These are phyloP conservation scores for Scatophagus argus DNA, from an alignment of 2,113 vertebrate species.

Conservation along the genomic window DNA sequence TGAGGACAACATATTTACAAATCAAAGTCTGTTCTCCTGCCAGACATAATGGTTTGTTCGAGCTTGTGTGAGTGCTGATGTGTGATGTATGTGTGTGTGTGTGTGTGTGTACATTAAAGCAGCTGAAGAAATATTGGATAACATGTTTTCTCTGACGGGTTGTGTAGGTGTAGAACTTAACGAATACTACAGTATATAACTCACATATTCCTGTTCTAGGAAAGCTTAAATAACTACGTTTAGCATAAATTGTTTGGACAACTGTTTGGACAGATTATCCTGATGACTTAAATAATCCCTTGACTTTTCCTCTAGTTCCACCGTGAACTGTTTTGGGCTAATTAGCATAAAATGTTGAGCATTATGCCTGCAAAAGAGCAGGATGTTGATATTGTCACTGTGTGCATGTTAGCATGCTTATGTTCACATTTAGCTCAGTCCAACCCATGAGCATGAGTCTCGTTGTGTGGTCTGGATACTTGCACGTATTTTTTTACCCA, in stretches of 20 bases:
- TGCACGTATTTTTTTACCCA: not conserved
- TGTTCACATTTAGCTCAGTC: not conserved
- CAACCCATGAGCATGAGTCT: not conserved
- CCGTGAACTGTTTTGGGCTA: not conserved
- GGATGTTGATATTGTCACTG: not conserved
- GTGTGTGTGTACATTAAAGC: slow-evolving; percentile 12
- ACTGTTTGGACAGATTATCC: not conserved
- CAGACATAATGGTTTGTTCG: slow-evolving; percentile 26
- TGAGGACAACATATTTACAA: slow-evolving; percentile 67
- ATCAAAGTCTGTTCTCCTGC: slow-evolving; percentile 59
- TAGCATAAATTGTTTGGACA: not conserved
- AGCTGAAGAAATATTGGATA: slow-evolving; percentile 13
- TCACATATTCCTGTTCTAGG: too few species aligned
- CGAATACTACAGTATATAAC: slow-evolving; percentile 3
- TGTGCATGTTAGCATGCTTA: not conserved
- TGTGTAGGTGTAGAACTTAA: slow-evolving; percentile 11
- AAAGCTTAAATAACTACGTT: not conserved
- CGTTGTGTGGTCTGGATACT: not conserved
- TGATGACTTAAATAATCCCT: not conserved
- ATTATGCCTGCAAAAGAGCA: not conserved
- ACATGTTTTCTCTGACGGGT: slow-evolving; percentile 20
- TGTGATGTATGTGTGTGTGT: not conserved
- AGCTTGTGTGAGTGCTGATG: slow-evolving; percentile 1
- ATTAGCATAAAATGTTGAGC: not conserved
- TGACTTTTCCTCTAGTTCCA: not conserved